Percentiles rank a stretch among this genome's conserved stretches.
These are phyloP conservation scores for Antheraea pernyi DNA, from an alignment of 1,140 invertebrate genomes.

Conservation along the genomic window DNA sequence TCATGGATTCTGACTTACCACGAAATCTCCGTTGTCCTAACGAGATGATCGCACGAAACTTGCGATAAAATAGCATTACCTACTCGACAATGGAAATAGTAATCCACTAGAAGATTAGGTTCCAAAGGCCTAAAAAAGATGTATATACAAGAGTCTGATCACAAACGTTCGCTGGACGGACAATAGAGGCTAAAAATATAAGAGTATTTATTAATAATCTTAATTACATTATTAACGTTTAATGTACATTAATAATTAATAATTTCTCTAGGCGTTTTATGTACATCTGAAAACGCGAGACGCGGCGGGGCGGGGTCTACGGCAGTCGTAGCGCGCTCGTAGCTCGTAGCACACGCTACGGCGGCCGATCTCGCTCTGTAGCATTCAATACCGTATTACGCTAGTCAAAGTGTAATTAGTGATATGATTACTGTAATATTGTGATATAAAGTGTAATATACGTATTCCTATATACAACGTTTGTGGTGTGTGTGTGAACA, in stretches of 20 bases:
- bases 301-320: conserved; percentile 57
- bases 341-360: conserved; percentile 62
- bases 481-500: neutral
- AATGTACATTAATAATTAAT: neutral
- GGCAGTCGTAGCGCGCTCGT: conserved; percentile 66
- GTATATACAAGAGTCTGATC: too few species aligned
- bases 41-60: too few species aligned
- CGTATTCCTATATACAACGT: too few species aligned
- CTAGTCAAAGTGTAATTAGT: conserved; percentile 22
- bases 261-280: neutral
- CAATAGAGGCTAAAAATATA: too few species aligned
- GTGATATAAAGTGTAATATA: conserved; percentile 15
- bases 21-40: too few species aligned
- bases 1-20: too few species aligned
- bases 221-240: neutral
- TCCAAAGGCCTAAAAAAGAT: too few species aligned
- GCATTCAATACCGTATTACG: conserved; percentile 7
- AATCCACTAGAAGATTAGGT: too few species aligned
- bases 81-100: too few species aligned
- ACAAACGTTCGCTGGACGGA: too few species aligned
- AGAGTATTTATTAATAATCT: too few species aligned
- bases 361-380: conserved; percentile 6
- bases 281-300: conserved; percentile 19
- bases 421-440: conserved; percentile 32
- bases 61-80: too few species aligned